Conservation (phyloP, 35 echinoderm and acorn worm genomes). For the Ptychodera flava region DNA sequence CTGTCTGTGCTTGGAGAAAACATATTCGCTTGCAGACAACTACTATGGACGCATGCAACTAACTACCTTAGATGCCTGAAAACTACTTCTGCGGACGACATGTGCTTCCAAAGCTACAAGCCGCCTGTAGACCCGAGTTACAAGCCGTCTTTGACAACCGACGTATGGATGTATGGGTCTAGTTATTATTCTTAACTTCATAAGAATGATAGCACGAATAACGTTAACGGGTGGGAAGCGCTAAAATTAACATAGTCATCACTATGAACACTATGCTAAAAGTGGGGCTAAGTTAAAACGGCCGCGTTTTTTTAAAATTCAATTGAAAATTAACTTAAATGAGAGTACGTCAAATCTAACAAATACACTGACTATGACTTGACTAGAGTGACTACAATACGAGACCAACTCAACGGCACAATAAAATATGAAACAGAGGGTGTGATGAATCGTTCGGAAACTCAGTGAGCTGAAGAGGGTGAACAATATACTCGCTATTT, state of each 20-base stretch:
- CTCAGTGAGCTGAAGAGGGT: constrained; percentile 27
- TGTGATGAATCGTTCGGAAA: constrained; percentile 16
- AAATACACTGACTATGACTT: constrained; percentile 28
- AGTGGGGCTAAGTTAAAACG: background rate
- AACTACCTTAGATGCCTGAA: too few species aligned
- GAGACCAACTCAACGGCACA: background rate
- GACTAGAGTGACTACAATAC: background rate
- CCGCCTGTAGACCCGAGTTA: too few species aligned
- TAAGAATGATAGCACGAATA: background rate
- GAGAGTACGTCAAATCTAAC: constrained; percentile 10
- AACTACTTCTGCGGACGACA: too few species aligned
- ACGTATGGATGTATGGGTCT: too few species aligned
- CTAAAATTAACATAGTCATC: background rate
- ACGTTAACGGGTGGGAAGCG: constrained; percentile 3
- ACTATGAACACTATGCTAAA: background rate
- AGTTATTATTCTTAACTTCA: too few species aligned
- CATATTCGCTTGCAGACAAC: too few species aligned
- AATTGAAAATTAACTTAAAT: constrained; percentile 5
- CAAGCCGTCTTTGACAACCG: too few species aligned
- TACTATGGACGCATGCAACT: too few species aligned
- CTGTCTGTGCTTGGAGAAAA: too few species aligned
- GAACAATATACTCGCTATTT: constrained; percentile 26
- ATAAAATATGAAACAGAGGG: constrained; percentile 16
- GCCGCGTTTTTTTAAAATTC: background rate
- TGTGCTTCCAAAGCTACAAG: too few species aligned